These are phyloP conservation scores for Amphiprion percula DNA, from an alignment of 2,113 vertebrate species.

Conservation along the genomic window DNA sequence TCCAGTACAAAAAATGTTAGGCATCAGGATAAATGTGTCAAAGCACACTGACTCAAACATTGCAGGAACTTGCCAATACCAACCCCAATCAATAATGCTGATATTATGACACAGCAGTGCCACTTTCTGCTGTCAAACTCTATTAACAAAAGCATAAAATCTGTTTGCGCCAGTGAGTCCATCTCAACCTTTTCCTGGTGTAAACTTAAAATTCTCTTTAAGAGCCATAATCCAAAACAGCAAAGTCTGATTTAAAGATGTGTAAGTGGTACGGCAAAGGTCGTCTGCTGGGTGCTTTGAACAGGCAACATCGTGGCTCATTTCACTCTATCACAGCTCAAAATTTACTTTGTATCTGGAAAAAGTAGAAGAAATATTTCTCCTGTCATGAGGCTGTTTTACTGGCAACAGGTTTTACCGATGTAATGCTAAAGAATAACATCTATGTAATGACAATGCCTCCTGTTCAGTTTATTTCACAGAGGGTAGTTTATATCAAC, in stretches of 20 bases:
- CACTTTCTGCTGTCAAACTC: background rate
- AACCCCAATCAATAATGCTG: no score
- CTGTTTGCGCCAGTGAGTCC: no score
- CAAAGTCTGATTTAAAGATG: background rate
- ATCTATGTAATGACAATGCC: no score
- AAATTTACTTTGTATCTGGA: background rate
- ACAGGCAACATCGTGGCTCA: background rate
- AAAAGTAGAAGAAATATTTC: no score
- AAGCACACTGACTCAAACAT: background rate
- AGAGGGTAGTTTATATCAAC: no score
- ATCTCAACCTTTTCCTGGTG: background rate
- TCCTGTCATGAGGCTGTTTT: no score
- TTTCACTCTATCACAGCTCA: no score
- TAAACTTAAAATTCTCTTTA: background rate
- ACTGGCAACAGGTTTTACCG: no score
- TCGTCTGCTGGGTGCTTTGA: background rate
- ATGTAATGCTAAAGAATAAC: no score
- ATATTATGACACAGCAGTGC: background rate
- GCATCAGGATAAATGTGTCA: constrained; percentile 5
- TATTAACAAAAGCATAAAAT: no score
- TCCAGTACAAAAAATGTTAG: constrained; percentile 3
- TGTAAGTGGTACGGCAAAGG: background rate
- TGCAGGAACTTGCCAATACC: no score
- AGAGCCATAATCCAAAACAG: background rate
- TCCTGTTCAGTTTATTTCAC: no score